Conservation (phyloP, 37 sponge, comb jelly and placozoan species). For the Aplysina aerophoba region DNA sequence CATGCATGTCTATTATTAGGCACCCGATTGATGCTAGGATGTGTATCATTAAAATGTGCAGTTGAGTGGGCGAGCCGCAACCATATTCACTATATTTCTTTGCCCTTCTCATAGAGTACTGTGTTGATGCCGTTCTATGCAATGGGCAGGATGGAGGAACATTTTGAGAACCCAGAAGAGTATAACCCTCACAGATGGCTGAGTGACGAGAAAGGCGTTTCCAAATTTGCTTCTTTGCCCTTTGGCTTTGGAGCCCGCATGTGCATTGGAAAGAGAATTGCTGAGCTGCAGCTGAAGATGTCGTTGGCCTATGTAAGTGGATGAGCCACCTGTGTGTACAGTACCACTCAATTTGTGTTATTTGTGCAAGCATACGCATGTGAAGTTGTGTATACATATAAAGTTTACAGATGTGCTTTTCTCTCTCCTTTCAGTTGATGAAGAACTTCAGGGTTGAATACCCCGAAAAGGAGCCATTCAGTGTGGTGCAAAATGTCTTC, state of each 20-base stretch:
- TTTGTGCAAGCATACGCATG: neutral
- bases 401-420: neutral
- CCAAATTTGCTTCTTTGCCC: conserved; percentile 46
- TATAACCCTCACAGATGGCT: conserved; percentile 63
- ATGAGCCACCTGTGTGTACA: neutral
- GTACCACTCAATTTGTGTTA: neutral
- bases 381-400: neutral
- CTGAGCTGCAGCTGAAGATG: conserved; percentile 66
- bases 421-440: conserved; percentile 24
- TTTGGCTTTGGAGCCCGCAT: conserved; percentile 70
- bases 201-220: conserved; percentile 21
- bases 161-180: conserved; percentile 45
- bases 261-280: conserved; percentile 70
- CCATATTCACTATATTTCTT: no score
- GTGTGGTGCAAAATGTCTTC: conserved; percentile 37
- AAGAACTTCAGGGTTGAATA: conserved; percentile 40
- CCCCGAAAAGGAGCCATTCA: conserved; percentile 34
- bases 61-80: no score
- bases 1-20: neutral
- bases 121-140: conserved; percentile 42
- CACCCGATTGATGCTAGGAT: no score
- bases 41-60: no score
- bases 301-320: conserved; percentile 46
- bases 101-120: conserved; percentile 17
- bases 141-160: conserved; percentile 38